Evolutionary conservation across 1,140 invertebrate species (phyloP).

Genomic region (Papilio aristodemus): DNA sequence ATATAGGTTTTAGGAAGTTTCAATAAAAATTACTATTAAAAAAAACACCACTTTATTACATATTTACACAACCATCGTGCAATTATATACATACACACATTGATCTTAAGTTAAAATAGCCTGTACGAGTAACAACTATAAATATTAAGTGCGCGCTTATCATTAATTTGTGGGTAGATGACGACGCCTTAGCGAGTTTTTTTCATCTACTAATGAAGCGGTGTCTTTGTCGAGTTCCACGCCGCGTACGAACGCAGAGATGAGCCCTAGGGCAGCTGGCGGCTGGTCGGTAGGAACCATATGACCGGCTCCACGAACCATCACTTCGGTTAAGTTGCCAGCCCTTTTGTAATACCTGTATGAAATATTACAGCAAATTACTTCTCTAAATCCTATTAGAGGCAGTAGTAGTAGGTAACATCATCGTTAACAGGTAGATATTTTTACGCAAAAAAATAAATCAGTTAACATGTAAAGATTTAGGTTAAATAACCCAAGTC

Average conservation of each 20-base stretch:
- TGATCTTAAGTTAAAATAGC: conserved; percentile 8
- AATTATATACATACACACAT: conserved; percentile 24
- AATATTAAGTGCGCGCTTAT: conserved; percentile 29
- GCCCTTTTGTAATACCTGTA: conserved; percentile 83
- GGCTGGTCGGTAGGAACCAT: conserved; percentile 86
- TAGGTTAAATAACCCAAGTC: too few relatives aligned
- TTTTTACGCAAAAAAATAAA: too few relatives aligned
- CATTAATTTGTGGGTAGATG: conserved; percentile 38
- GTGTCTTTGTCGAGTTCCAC: conserved; percentile 59
- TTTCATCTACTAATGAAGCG: conserved; percentile 55
- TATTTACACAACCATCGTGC: conserved; percentile 28
- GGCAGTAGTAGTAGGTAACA: too few relatives aligned
- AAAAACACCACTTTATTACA: conserved; percentile 31
- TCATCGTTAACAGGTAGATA: too few relatives aligned
- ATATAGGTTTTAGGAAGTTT: background rate
- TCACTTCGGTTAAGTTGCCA: conserved; percentile 83
- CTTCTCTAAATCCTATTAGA: background rate
- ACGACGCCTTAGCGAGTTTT: conserved; percentile 54
- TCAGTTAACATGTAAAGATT: too few relatives aligned
- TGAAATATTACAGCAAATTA: conserved; percentile 17
- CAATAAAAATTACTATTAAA: conserved; percentile 8
- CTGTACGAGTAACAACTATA: conserved; percentile 24
- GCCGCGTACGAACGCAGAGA: conserved; percentile 68
- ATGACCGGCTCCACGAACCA: conserved; percentile 84
- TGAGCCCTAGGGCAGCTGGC: conserved; percentile 63